A percentile compares a stretch with the other conserved stretches of the same genome.
phyloP scores from a whole-genome alignment of 2,113 vertebrate genomes.

The Hippopotamus amphibius region DNA sequence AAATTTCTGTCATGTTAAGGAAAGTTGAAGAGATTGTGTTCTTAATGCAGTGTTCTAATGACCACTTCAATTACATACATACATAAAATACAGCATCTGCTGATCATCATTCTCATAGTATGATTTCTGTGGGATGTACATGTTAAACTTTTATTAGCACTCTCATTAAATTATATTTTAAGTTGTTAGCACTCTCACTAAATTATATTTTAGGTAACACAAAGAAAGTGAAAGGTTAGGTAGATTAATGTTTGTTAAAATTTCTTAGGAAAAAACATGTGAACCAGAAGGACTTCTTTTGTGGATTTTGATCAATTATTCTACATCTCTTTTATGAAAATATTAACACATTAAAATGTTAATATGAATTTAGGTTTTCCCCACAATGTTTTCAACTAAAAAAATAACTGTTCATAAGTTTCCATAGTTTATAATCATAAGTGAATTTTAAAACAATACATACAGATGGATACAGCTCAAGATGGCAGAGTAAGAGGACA shows the following conservation, averaged over 20 bases:
- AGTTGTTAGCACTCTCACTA: not conserved
- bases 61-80: not conserved
- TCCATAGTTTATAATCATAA: not conserved
- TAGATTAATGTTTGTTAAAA: not conserved
- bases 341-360: not conserved
- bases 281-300: not conserved
- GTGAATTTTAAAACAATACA: not conserved
- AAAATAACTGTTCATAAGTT: not conserved
- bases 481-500: too few species aligned
- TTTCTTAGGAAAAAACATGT: not conserved
- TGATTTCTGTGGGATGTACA: not conserved
- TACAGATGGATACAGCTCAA: too few species aligned
- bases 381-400: not conserved
- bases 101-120: not conserved
- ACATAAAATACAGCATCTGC: not conserved
- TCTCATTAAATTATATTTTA: not conserved
- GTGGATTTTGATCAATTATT: not conserved
- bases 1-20: not conserved
- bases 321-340: not conserved
- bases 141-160: not conserved
- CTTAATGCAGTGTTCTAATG: not conserved
- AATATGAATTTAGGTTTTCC: not conserved
- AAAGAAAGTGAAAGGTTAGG: not conserved
- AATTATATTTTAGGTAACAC: not conserved
- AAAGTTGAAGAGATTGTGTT: not conserved